phyloP scores from a whole-genome alignment of 2,797 vertebrate species.

The Ptychadena robeensis region DNA sequence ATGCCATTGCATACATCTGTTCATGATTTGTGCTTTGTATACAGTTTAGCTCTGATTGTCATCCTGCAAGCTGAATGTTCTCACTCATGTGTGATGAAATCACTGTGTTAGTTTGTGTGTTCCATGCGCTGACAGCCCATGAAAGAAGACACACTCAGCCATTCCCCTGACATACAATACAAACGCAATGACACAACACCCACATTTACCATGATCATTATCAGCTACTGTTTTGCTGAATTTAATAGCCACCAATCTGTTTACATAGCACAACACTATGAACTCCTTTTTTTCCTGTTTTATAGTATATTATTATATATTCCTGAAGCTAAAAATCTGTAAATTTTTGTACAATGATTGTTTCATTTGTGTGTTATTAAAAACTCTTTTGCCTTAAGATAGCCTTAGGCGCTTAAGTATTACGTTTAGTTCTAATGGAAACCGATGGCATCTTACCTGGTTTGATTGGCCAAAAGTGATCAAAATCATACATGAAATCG shows the following conservation, averaged over 20 bases:
- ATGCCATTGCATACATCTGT: neutral
- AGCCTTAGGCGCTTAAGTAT: no score
- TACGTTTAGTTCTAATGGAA: no score
- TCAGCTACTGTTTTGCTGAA: neutral
- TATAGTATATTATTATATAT: neutral
- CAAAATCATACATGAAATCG: no score
- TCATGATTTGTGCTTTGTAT: neutral
- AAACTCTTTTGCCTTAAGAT: no score
- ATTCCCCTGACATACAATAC: neutral
- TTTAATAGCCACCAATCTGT: neutral
- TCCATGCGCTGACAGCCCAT: conserved; percentile 7
- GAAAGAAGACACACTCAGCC: conserved; percentile 11
- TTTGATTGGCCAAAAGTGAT: no score
- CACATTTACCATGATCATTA: no score
- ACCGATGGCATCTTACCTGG: no score
- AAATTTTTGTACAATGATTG: no score
- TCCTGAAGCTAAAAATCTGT: no score
- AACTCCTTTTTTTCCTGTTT: neutral
- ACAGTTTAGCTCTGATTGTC: neutral
- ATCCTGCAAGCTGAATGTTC: neutral
- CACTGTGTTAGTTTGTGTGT: neutral
- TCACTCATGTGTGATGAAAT: conserved; percentile 1
- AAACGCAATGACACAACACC: neutral
- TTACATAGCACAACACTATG: neutral
- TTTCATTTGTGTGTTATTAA: no score